These are phyloP conservation scores for Hylomyscus alleni DNA, from an alignment of 2,797 vertebrate genomes.

Conservation along the genomic window DNA sequence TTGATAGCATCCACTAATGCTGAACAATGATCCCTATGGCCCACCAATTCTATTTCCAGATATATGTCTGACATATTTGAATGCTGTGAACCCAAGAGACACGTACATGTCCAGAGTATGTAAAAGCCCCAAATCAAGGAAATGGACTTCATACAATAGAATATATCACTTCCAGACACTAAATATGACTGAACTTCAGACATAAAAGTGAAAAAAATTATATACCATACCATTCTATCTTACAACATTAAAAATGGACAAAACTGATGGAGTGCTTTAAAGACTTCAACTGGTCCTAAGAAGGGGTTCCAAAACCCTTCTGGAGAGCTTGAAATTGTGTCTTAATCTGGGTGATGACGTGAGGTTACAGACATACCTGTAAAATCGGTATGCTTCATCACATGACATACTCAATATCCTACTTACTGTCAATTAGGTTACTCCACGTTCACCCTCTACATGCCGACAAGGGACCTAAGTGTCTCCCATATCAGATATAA, in stretches of 20 bases:
- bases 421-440: neutral
- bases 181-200: neutral
- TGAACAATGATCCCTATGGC: neutral
- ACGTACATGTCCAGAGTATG: neutral
- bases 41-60: neutral
- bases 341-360: neutral
- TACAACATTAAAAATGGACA: slow-evolving; percentile 23
- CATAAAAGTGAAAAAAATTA: neutral
- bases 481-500: slow-evolving; percentile 27
- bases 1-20: neutral
- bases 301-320: neutral
- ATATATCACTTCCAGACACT: neutral
- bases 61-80: neutral
- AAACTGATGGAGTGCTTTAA: slow-evolving; percentile 7
- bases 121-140: neutral
- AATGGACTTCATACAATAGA: neutral
- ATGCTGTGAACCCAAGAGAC: neutral
- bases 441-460: slow-evolving; percentile 7
- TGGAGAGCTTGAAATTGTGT: neutral
- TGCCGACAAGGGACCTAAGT: neutral
- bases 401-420: neutral
- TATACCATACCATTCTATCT: neutral
- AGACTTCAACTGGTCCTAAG: neutral
- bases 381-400: neutral
- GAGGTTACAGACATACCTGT: neutral